A percentile compares a stretch with the other conserved stretches of the same genome.
phyloP scores from a whole-genome alignment of 2,888 invertebrate genomes.

The Piscicola geometra region DNA sequence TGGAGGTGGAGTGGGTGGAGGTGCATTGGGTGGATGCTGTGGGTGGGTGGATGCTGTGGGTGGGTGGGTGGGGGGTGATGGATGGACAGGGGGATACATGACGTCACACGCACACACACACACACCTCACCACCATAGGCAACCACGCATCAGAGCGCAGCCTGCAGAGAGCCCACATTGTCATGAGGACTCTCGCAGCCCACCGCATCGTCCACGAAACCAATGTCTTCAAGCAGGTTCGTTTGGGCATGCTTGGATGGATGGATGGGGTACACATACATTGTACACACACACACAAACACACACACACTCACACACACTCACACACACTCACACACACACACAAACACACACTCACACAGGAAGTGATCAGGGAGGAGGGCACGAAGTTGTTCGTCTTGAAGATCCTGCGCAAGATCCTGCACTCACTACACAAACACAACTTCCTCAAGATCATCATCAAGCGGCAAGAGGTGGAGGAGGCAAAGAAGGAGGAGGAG shows the following conservation, averaged over 20 bases:
- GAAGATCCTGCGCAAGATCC: not conserved
- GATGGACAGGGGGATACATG: too few relatives aligned
- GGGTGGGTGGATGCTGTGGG: too few relatives aligned
- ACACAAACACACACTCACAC: not conserved
- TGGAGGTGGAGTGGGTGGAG: too few relatives aligned
- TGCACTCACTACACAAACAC: not conserved
- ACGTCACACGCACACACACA: too few relatives aligned
- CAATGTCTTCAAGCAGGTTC: conserved; percentile 28
- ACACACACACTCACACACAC: not conserved
- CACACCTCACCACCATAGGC: conserved; percentile 1
- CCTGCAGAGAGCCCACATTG: conserved; percentile 3
- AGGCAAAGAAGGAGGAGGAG: not conserved
- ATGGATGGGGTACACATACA: too few relatives aligned
- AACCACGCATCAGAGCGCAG: conserved; percentile 8
- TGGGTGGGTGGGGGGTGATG: too few relatives aligned
- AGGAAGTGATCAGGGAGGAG: conserved; percentile 5
- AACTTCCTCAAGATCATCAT: not conserved
- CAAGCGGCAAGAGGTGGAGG: not conserved
- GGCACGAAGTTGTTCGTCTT: not conserved
- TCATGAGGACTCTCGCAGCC: conserved; percentile 2
- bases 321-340: too few relatives aligned
- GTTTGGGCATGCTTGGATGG: too few relatives aligned
- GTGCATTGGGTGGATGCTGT: too few relatives aligned
- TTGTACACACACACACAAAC: not conserved
- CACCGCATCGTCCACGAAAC: conserved; percentile 16